These are phyloP conservation scores for Coelopa frigida DNA, from an alignment of 1,140 invertebrate species.

Conservation along the genomic window DNA sequence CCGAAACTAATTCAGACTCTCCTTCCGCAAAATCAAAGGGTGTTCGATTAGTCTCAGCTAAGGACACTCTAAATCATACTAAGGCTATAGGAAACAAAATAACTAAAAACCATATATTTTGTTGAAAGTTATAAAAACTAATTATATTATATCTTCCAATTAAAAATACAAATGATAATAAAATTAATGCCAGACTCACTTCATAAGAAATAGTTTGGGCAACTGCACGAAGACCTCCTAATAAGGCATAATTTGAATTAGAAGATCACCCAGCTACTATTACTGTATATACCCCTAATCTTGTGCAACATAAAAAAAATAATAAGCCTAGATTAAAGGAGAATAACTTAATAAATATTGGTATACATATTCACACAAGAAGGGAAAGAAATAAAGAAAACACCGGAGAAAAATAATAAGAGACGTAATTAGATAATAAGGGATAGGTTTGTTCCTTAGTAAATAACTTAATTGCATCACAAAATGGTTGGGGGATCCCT, in stretches of 20 bases:
- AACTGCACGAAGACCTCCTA: no score
- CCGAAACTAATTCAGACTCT: constrained; percentile 65
- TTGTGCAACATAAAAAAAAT: no score
- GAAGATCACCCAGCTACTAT: constrained; percentile 51
- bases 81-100: constrained; percentile 48
- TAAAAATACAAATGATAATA: constrained; percentile 30
- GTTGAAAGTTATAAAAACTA: constrained; percentile 39
- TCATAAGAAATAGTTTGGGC: no score
- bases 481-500: constrained; percentile 58
- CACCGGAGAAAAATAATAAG: constrained; percentile 53
- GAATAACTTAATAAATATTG: constrained; percentile 38
- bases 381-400: constrained; percentile 51
- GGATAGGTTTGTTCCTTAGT: constrained; percentile 51
- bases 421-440: constrained; percentile 47
- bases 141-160: constrained; percentile 26
- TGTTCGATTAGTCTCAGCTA: constrained; percentile 65
- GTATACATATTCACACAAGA: constrained; percentile 48
- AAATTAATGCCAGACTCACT: constrained; percentile 31
- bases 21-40: constrained; percentile 71
- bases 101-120: no score
- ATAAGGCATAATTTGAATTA: no score
- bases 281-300: constrained; percentile 45
- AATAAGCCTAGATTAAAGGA: constrained; percentile 41
- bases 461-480: constrained; percentile 62
- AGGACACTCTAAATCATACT: constrained; percentile 51